phyloP scores from a whole-genome alignment of 2,888 invertebrate genomes.

The Drosophila falleni region DNA sequence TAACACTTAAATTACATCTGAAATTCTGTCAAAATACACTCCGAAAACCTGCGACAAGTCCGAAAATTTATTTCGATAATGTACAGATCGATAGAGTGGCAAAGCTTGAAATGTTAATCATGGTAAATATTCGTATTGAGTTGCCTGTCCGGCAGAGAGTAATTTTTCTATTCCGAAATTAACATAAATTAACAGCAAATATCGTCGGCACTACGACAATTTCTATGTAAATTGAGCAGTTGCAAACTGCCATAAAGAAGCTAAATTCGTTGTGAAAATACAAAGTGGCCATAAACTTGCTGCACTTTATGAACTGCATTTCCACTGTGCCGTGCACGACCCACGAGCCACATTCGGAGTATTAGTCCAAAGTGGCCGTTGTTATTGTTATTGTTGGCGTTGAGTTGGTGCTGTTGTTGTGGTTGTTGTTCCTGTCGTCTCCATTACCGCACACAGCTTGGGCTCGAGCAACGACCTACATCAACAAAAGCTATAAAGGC shows the following conservation, averaged over 20 bases:
- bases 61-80: background rate
- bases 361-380: conserved; percentile 22
- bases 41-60: background rate
- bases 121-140: conserved; percentile 5
- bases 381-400: background rate
- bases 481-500: conserved; percentile 66
- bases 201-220: conserved; percentile 47
- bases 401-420: conserved; percentile 1
- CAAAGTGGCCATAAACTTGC: conserved; percentile 74
- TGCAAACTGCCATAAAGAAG: conserved; percentile 62
- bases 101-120: conserved; percentile 10
- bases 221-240: conserved; percentile 72
- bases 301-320: conserved; percentile 70
- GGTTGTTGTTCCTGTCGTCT: conserved; percentile 32
- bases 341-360: conserved; percentile 27
- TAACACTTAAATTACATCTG: conserved; percentile 2
- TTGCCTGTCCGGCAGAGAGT: background rate
- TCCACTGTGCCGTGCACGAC: conserved; percentile 22
- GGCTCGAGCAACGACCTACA: conserved; percentile 69
- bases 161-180: conserved; percentile 50
- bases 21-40: background rate
- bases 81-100: background rate
- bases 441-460: conserved; percentile 45
- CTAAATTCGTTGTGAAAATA: conserved; percentile 61
- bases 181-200: conserved; percentile 67